Evolutionary conservation across 2,888 invertebrate species (phyloP).

Genomic region (Cephus pygmeus): DNA sequence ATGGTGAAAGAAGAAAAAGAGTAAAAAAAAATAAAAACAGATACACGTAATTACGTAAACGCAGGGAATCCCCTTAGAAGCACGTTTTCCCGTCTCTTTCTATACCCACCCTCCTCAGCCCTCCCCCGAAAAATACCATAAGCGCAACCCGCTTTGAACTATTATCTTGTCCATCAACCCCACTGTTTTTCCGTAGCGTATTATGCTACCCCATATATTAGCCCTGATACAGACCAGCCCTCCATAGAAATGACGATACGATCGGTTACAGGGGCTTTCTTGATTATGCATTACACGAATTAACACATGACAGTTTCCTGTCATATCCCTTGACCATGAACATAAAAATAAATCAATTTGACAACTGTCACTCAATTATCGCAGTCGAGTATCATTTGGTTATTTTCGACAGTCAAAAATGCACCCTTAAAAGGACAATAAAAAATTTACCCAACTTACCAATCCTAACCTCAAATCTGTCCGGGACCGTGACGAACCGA

Average conservation of each 20-base stretch:
- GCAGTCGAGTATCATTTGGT: neutral
- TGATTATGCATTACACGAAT: constrained; percentile 18
- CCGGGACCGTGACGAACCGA: neutral
- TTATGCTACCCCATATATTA: neutral
- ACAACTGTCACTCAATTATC: neutral
- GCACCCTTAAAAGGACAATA: neutral
- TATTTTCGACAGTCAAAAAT: constrained; percentile 1
- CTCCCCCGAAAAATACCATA: neutral
- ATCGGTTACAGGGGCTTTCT: constrained; percentile 8
- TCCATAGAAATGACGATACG: neutral
- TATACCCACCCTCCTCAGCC: neutral
- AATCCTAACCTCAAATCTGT: constrained; percentile 2
- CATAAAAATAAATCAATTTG: neutral
- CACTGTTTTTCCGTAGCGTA: neutral
- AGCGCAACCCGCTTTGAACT: neutral
- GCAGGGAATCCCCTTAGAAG: neutral
- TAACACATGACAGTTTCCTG: neutral
- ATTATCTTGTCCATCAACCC: constrained; percentile 3
- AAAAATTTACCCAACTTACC: neutral
- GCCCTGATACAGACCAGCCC: neutral
- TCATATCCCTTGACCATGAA: neutral
- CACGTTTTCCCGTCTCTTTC: neutral
- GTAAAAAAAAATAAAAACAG: constrained; percentile 28
- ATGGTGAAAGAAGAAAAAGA: constrained; percentile 6
- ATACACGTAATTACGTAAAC: constrained; percentile 2